These are phyloP conservation scores for Cranoglanis bouderius DNA, from an alignment of 2,113 vertebrate genomes.

Conservation along the genomic window DNA sequence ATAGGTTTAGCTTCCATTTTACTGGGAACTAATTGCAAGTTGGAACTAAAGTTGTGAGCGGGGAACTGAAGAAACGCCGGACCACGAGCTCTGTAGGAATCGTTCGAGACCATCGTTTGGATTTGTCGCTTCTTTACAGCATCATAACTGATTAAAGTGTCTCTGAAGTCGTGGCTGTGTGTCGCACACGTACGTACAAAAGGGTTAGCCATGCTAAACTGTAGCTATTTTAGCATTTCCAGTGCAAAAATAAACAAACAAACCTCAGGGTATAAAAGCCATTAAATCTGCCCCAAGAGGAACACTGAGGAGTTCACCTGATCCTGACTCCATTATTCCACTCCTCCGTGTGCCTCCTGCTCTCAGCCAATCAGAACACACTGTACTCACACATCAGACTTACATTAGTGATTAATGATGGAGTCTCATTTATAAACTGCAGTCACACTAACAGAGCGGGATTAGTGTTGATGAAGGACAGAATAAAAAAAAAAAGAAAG, in stretches of 20 bases:
- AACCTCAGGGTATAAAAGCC: neutral
- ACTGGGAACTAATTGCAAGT: neutral
- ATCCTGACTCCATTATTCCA: neutral
- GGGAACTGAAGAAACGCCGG: neutral
- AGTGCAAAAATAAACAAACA: no score
- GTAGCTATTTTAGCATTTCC: no score
- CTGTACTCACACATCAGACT: accelerated
- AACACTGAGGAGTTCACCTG: neutral
- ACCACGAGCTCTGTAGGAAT: neutral
- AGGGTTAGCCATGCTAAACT: no score
- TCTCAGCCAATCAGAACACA: neutral
- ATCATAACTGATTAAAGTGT: no score
- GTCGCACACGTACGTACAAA: no score
- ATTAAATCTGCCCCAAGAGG: no score
- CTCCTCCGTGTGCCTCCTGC: neutral
- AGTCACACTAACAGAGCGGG: neutral
- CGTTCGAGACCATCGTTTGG: no score
- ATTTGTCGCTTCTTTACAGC: no score
- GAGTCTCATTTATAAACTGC: neutral
- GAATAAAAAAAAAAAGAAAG: no score
- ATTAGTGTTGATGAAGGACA: neutral
- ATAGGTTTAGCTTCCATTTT: neutral
- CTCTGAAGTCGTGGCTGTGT: no score
- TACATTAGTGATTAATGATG: no score
- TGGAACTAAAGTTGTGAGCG: neutral